These are phyloP conservation scores for Triplophysa yarkandensis DNA, from an alignment of 2,797 vertebrate species.

Conservation along the genomic window DNA sequence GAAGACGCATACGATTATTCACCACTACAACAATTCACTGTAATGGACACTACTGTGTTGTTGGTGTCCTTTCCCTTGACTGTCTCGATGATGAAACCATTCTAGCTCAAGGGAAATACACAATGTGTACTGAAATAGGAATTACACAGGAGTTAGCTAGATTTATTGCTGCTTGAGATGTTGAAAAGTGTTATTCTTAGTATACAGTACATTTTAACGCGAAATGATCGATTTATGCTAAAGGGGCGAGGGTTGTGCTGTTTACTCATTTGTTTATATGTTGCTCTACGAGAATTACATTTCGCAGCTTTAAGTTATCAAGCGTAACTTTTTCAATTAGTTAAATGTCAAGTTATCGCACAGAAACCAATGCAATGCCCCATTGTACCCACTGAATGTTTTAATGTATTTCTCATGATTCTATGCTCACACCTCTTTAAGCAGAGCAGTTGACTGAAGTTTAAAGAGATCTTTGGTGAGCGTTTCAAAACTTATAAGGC, in stretches of 20 bases:
- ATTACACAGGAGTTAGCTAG: constrained; percentile 35
- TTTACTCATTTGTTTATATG: constrained; percentile 11
- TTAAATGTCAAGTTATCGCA: neutral
- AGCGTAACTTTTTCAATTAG: neutral
- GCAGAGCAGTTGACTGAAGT: constrained; percentile 16
- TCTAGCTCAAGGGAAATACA: constrained; percentile 39
- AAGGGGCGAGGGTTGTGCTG: neutral
- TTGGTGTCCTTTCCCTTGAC: constrained; percentile 22
- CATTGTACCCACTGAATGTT: neutral
- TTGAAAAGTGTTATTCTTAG: constrained; percentile 32
- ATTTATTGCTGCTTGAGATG: constrained; percentile 43
- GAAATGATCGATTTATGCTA: constrained; percentile 24
- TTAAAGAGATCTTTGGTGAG: constrained; percentile 13
- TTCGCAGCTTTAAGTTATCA: constrained; percentile 18
- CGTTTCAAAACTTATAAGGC: neutral
- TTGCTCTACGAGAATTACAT: constrained; percentile 16
- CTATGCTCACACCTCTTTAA: neutral
- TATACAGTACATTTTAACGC: constrained; percentile 23
- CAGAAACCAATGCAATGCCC: constrained; percentile 19
- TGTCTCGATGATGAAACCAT: constrained; percentile 30
- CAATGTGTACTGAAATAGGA: constrained; percentile 31
- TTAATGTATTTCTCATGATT: neutral
- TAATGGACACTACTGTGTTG: constrained; percentile 28
- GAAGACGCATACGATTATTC: neutral
- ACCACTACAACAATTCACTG: constrained; percentile 37